phyloP scores from a whole-genome alignment of 1,140 invertebrate species.

The Armadillidium nasatum region DNA sequence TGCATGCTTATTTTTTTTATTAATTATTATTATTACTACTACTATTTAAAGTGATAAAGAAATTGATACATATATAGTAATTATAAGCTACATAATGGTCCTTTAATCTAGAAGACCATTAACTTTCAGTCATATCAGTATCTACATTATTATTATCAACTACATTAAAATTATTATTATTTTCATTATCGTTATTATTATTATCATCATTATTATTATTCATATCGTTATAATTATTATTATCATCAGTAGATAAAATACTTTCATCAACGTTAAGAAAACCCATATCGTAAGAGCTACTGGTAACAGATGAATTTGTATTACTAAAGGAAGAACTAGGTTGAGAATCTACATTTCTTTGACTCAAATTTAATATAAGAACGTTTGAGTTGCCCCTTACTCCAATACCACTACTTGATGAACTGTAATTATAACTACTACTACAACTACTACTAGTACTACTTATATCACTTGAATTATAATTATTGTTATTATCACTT shows the following conservation, averaged over 20 bases:
- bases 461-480: not conserved
- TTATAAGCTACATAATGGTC: no score
- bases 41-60: no score
- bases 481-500: not conserved
- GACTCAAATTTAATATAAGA: not conserved
- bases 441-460: not conserved
- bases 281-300: not conserved
- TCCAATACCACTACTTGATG: not conserved
- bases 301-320: not conserved
- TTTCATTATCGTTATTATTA: not conserved
- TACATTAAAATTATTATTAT: constrained; percentile 12
- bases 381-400: not conserved
- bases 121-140: no score
- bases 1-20: no score
- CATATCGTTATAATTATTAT: not conserved
- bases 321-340: not conserved
- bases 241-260: not conserved
- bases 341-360: no score
- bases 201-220: constrained; percentile 8
- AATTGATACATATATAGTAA: no score
- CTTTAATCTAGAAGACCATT: no score
- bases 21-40: no score
- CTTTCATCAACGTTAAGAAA: not conserved
- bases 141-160: not conserved
- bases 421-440: not conserved